phyloP scores from a whole-genome alignment of 1,140 invertebrate species.

The Drosophila nasuta region DNA sequence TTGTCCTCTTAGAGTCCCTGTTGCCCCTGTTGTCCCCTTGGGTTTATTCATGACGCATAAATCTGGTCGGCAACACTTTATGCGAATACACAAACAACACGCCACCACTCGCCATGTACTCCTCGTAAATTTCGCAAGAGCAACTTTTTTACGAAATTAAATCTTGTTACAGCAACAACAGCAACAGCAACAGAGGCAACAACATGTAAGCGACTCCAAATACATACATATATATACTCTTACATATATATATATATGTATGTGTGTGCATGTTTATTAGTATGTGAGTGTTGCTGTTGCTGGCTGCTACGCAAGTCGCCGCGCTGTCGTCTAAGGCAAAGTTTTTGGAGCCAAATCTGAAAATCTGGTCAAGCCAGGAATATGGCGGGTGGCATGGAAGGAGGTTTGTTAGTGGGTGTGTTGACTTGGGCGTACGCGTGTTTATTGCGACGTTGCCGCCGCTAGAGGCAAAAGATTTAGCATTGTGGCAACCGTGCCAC shows the following conservation, averaged over 20 bases:
- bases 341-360: slow-evolving; percentile 63
- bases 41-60: slow-evolving; percentile 82
- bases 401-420: slow-evolving; percentile 41
- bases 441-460: slow-evolving; percentile 65
- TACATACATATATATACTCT: slow-evolving; percentile 39
- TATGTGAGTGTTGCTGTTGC: slow-evolving; percentile 14
- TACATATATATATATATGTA: slow-evolving; percentile 23
- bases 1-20: slow-evolving; percentile 32
- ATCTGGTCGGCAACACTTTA: slow-evolving; percentile 79
- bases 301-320: slow-evolving; percentile 43
- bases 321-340: slow-evolving; percentile 60
- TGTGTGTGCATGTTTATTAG: slow-evolving; percentile 27
- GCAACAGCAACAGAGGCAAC: background rate
- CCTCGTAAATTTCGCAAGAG: slow-evolving; percentile 79
- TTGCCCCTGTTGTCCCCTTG: slow-evolving; percentile 57
- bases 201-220: slow-evolving; percentile 32
- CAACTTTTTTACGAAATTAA: slow-evolving; percentile 84
- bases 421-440: slow-evolving; percentile 74
- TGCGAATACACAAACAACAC: slow-evolving; percentile 78
- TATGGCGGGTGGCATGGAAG: background rate
- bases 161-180: slow-evolving; percentile 79
- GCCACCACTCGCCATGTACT: slow-evolving; percentile 80
- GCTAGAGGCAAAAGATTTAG: slow-evolving; percentile 76
- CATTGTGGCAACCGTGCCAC: slow-evolving; percentile 57
- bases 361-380: slow-evolving; percentile 61